phyloP scores from a whole-genome alignment of 2,888 invertebrate genomes.

The Tipula vernalis region DNA sequence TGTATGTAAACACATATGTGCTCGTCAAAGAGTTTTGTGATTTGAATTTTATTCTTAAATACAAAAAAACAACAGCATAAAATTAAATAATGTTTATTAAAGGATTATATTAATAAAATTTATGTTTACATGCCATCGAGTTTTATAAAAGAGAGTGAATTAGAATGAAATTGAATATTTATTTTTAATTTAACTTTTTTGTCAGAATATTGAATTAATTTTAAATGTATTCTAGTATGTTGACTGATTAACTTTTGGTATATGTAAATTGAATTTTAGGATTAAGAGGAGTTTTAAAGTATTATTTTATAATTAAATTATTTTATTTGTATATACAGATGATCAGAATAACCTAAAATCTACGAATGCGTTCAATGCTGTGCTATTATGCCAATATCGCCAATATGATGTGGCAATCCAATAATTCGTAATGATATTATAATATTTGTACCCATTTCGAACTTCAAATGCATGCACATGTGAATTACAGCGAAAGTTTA shows the following conservation, averaged over 20 bases:
- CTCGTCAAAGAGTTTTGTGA: neutral
- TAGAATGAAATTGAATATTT: neutral
- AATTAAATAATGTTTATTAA: conserved; percentile 4
- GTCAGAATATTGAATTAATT: neutral
- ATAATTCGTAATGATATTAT: too few relatives aligned
- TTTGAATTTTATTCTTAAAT: neutral
- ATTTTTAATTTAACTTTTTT: neutral
- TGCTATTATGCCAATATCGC: too few relatives aligned
- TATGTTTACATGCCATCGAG: neutral
- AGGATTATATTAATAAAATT: neutral
- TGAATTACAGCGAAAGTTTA: too few relatives aligned
- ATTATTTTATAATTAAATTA: too few relatives aligned
- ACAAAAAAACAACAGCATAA: neutral
- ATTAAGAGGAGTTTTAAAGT: too few relatives aligned
- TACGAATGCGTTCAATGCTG: too few relatives aligned
- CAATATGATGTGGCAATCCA: too few relatives aligned
- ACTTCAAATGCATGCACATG: too few relatives aligned
- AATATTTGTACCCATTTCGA: too few relatives aligned
- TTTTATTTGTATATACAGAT: too few relatives aligned
- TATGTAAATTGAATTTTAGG: neutral
- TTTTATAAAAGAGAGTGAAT: neutral
- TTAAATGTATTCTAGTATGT: neutral
- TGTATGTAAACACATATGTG: neutral
- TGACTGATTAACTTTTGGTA: neutral
- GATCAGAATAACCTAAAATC: too few relatives aligned